Evolutionary conservation across 2,797 vertebrate genomes (phyloP).

Genomic region (Oryzias dopingdopingensis): DNA sequence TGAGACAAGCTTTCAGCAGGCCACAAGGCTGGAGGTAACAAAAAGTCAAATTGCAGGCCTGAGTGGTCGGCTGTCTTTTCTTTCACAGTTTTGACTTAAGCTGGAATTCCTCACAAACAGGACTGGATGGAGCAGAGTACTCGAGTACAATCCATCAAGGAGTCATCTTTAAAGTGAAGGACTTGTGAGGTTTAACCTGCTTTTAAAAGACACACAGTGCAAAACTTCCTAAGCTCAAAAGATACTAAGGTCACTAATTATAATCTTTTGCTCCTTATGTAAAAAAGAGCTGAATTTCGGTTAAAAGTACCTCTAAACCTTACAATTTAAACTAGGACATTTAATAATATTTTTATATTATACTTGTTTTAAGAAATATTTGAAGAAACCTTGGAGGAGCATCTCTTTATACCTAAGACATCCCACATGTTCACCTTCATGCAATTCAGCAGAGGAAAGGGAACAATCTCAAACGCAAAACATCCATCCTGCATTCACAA

Average conservation of each 20-base stretch:
- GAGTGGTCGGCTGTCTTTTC: slow-evolving; percentile 62
- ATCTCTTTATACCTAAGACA: too few relatives aligned
- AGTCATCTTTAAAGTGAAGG: slow-evolving; percentile 14
- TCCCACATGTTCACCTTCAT: background rate
- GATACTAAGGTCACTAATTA: too few relatives aligned
- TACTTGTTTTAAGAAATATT: too few relatives aligned
- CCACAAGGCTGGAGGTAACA: slow-evolving; percentile 55
- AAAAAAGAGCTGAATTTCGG: too few relatives aligned
- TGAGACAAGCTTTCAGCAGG: slow-evolving; percentile 42
- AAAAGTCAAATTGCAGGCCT: slow-evolving; percentile 50
- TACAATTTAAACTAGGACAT: too few relatives aligned
- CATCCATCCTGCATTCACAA: slow-evolving; percentile 9
- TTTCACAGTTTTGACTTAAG: slow-evolving; percentile 54
- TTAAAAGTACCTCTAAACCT: too few relatives aligned
- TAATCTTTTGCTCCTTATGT: too few relatives aligned
- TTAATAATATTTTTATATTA: too few relatives aligned
- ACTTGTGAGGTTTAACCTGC: slow-evolving; percentile 20
- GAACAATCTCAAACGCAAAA: slow-evolving; percentile 9
- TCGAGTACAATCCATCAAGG: slow-evolving; percentile 12
- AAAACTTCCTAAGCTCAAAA: background rate
- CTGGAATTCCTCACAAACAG: slow-evolving; percentile 43
- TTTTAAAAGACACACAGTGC: slow-evolving; percentile 1
- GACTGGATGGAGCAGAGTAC: slow-evolving; percentile 30
- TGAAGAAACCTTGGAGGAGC: too few relatives aligned
- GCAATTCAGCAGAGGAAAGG: slow-evolving; percentile 1